Base-by-base conservation (phyloP, 1,140 invertebrate genomes). In the Drosophila nebulosa region DNA sequence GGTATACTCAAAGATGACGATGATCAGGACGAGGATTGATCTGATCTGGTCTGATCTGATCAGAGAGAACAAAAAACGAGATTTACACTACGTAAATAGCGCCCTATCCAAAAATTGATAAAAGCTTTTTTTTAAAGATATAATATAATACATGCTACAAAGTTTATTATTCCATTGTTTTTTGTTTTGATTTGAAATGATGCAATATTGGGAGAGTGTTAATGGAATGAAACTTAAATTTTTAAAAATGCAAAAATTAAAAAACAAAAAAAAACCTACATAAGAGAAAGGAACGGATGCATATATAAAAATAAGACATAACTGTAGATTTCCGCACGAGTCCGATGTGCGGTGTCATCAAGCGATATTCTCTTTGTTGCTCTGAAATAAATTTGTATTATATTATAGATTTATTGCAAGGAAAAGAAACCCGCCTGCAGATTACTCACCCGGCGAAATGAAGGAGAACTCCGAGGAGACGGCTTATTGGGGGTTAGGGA, bases 1-100 rank as follows among this genome's bases (percentile, higher is more conserved):
- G 97, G 97, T 21, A 97, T 97, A 86, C 95, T 97, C 68, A 97
- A 97, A 89, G 94, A 96, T n/a, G 94, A 94, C 35, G 94, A 92
- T 9, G 90, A 93, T 32, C 92, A 92, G 12, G 70, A 86, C 30
- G 78, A 88, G 4, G 78, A 63, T 6, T 85, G 30, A 32, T 32
- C 30, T 4, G 4, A 0, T 3, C 3, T n/a, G n/a, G n/a, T n/a
- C n/a, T n/a, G n/a, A n/a, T n/a, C n/a, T n/a, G n/a, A n/a, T n/a
- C n/a, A n/a, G n/a, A n/a, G n/a, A n/a, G n/a, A n/a, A n/a, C n/a
- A n/a, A n/a, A n/a, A 10, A 10, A 32, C 12, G 1, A 32, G 30
- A 30, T 30, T 6, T 30, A 30, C n/a, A n/a, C n/a, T n/a, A n/a
- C n/a, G 27, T 10, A 30, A 32, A 32, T 24, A 32, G 30, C 30